A percentile compares a stretch with the other conserved stretches of the same genome.
Evolutionary conservation across 2,113 vertebrate genomes (phyloP).

Genomic region (Ciconia boyciana): DNA sequence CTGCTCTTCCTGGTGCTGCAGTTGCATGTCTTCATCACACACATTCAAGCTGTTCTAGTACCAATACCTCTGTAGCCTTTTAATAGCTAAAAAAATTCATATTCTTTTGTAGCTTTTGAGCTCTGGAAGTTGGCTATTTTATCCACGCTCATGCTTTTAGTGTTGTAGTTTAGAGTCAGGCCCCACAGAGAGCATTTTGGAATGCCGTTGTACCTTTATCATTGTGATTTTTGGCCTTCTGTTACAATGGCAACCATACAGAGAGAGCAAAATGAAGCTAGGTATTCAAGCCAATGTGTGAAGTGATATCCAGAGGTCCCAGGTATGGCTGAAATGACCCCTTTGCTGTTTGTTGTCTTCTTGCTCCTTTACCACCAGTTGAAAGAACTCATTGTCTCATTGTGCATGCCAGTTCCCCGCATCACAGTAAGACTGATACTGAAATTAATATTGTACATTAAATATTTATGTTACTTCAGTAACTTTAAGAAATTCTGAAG

Average conservation of each 20-base stretch:
- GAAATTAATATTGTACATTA: not conserved
- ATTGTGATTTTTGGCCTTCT: not conserved
- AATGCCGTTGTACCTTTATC: not conserved
- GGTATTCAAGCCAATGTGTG: not conserved
- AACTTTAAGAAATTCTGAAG: not conserved
- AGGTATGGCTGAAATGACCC: not conserved
- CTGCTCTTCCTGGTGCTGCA: not conserved
- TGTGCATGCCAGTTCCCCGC: not conserved
- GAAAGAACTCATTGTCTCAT: not conserved
- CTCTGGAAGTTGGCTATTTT: not conserved
- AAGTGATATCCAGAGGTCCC: not conserved
- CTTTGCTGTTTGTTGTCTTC: not conserved
- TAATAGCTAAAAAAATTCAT: not conserved
- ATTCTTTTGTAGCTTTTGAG: not conserved
- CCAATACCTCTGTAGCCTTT: not conserved
- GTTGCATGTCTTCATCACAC: not conserved
- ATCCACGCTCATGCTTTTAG: not conserved
- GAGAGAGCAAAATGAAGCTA: not conserved
- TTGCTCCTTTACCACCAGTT: not conserved
- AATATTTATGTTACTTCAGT: not conserved
- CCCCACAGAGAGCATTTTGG: not conserved
- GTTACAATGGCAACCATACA: not conserved
- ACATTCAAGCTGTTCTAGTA: not conserved
- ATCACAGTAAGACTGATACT: not conserved
- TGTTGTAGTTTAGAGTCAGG: not conserved